These are phyloP conservation scores for Salvelinus fontinalis DNA, from an alignment of 2,113 vertebrate species.

Conservation along the genomic window DNA sequence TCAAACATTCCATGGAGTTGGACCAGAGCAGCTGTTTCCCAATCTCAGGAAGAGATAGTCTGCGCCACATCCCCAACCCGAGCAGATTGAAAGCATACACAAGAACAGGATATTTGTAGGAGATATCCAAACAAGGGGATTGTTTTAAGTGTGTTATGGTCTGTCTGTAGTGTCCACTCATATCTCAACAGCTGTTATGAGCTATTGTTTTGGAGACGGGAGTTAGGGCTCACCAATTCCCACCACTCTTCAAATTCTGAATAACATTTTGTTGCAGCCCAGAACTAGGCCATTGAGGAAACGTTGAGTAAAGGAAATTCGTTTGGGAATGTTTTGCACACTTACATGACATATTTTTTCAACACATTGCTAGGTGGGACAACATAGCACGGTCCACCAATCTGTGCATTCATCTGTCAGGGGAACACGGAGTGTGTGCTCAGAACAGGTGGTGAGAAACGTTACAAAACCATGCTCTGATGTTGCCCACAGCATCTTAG, in stretches of 20 bases:
- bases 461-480: no score
- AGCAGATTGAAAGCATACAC: background rate
- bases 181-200: background rate
- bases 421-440: no score
- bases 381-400: no score
- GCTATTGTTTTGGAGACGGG: no score
- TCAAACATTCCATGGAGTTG: constrained; percentile 45
- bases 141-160: background rate
- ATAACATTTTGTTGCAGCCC: background rate
- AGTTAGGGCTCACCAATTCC: background rate
- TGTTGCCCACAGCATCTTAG: no score
- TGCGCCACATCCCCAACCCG: background rate
- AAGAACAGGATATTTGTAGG: background rate
- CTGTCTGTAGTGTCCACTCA: background rate
- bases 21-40: constrained; percentile 50
- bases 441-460: no score
- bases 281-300: no score
- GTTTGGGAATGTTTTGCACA: no score
- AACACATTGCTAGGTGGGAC: no score
- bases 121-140: background rate
- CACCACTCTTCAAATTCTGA: background rate
- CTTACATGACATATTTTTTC: no score
- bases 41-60: background rate
- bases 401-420: no score
- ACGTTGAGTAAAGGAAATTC: no score